Evolutionary conservation across 2,113 vertebrate genomes (phyloP), one percentile per base, ranked within the genome.

Genomic region (Oryzias javanicus): DNA sequence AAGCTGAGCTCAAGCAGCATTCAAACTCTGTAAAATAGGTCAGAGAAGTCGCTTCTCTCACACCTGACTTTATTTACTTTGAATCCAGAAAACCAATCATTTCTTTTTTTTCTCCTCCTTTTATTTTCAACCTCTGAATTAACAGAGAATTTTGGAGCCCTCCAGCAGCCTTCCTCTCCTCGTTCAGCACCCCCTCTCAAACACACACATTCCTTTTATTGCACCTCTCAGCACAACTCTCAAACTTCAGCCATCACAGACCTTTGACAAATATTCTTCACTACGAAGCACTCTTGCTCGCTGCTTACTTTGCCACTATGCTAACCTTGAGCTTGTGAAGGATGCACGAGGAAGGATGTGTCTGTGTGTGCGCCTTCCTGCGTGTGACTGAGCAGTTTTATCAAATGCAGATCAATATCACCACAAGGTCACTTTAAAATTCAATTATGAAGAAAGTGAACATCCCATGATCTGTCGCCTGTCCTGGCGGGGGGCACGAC

Each of bases 381-480:
- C 67, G 46, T 45, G 50, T 59, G 53, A 53, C 70, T 50, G 73
- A 59, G 24, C 4, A 60, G 72, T 62, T 82, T 85, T 62, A 71
- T 78, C 72, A 82, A 81, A 86, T 84, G 74, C 76, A 82, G 86
- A 88, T 89, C 86, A 88, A 89, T 90, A 90, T 79, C 81, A 84
- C 74, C 67, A 73, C 80, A 89, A 90, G 88, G 84, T 90, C 85
- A 86, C 86, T 85, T 83, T 87, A 86, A 85, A 89, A 89, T 89
- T 87, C 72, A 89, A 86, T 89, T 86, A 81, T 84, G 83, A 82
- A 67, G 65, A 86, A 73, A 80, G 74, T 53, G 72, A 80, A 81
- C 76, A 77, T 72, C 67, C 79, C 63, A 24, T 35, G 49, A 66
- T 78, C 64, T 19, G 29, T 70, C 20, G 25, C 66, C 63, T 49